Evolutionary conservation across 1,140 invertebrate genomes (phyloP).

Genomic region (Helicoverpa armigera): DNA sequence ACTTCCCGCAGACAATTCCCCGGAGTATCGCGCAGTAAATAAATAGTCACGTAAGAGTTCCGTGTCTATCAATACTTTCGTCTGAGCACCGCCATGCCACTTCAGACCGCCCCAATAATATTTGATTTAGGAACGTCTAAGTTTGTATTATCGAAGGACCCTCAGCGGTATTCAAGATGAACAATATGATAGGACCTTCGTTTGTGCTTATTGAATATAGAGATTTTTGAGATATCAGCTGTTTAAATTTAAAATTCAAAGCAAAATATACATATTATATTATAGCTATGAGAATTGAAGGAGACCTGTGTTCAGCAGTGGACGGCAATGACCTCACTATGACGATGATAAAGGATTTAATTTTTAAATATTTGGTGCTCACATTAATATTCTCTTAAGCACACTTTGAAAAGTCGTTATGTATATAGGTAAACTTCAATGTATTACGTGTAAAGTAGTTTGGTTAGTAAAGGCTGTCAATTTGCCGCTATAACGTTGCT

Average conservation of each 20-base stretch:
- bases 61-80: slow-evolving; percentile 22
- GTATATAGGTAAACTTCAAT: too few species aligned
- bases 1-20: slow-evolving; percentile 14
- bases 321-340: too few species aligned
- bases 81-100: neutral
- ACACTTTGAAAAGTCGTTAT: too few species aligned
- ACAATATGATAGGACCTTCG: neutral
- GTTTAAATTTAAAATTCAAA: too few species aligned
- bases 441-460: neutral
- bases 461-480: slow-evolving; percentile 4
- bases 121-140: slow-evolving; percentile 12
- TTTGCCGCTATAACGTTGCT: slow-evolving; percentile 5
- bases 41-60: slow-evolving; percentile 13
- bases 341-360: too few species aligned
- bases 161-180: slow-evolving; percentile 2
- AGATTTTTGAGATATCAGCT: too few species aligned
- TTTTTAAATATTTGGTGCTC: neutral
- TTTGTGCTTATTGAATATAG: neutral
- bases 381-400: too few species aligned
- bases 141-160: neutral
- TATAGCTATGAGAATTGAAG: neutral
- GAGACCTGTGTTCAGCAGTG: neutral
- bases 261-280: neutral
- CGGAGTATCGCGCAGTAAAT: slow-evolving; percentile 3
- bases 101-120: slow-evolving; percentile 22